A percentile compares a stretch with the other conserved stretches of the same genome.
These are phyloP conservation scores for Wiebesia pumilae DNA, from an alignment of 1,140 invertebrate species.

Conservation along the genomic window DNA sequence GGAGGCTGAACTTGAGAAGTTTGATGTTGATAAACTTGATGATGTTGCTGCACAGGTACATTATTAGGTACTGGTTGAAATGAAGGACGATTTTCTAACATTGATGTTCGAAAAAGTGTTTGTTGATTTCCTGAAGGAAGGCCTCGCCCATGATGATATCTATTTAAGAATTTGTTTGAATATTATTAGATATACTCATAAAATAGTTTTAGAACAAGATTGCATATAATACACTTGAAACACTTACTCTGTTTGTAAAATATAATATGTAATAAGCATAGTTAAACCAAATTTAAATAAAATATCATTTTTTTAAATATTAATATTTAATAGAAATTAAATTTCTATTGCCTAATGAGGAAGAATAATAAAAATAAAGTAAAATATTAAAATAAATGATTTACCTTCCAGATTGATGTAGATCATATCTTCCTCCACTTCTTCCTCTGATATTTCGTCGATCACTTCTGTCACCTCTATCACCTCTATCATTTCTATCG, in stretches of 20 bases:
- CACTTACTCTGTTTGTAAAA: not conserved
- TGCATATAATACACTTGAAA: not conserved
- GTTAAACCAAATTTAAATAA: not conserved
- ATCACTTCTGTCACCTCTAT: slow-evolving; percentile 62
- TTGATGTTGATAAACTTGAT: slow-evolving; percentile 56
- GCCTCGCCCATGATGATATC: slow-evolving; percentile 53
- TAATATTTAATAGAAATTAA: too few species aligned
- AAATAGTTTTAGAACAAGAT: not conserved
- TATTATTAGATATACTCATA: not conserved
- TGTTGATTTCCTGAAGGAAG: slow-evolving; percentile 59
- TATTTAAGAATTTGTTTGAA: slow-evolving; percentile 21
- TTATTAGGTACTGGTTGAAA: slow-evolving; percentile 63
- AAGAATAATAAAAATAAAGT: not conserved
- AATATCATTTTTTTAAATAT: not conserved
- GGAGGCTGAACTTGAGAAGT: slow-evolving; percentile 58
- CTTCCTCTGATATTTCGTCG: slow-evolving; percentile 60
- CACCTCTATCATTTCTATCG: slow-evolving; percentile 59
- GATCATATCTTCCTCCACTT: slow-evolving; percentile 62
- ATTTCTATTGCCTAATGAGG: too few species aligned
- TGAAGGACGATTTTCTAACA: slow-evolving; percentile 63
- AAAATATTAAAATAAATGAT: slow-evolving; percentile 17
- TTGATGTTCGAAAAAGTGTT: slow-evolving; percentile 61
- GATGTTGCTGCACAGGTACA: slow-evolving; percentile 53
- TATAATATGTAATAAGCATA: not conserved
- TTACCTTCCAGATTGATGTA: slow-evolving; percentile 55